Conservation (phyloP, 2,888 invertebrate species). For the Heliconius charithonia region DNA sequence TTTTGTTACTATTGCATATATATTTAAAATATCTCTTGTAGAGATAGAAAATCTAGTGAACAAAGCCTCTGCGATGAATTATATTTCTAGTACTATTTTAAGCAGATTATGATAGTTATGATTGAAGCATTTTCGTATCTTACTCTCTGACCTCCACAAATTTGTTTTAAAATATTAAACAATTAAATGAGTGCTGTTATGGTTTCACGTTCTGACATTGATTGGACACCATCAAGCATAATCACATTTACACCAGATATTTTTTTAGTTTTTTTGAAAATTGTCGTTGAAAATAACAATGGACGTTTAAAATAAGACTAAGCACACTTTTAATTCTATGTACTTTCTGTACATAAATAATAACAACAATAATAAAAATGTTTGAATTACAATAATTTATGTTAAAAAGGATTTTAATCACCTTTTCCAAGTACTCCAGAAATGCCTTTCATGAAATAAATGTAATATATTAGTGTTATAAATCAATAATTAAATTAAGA, state of each 20-base stretch:
- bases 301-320: not conserved
- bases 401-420: slow-evolving; percentile 22
- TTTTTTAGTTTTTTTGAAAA: not conserved
- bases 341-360: not conserved
- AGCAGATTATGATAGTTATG: not conserved
- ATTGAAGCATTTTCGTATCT: slow-evolving; percentile 4
- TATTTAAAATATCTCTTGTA: not conserved
- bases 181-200: slow-evolving; percentile 2
- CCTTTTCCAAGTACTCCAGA: slow-evolving; percentile 30
- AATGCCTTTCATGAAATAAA: slow-evolving; percentile 26
- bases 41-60: not conserved
- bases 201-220: not conserved
- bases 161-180: not conserved
- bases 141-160: not conserved
- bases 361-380: not conserved
- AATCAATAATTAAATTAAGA: not conserved
- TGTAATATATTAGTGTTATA: slow-evolving; percentile 1
- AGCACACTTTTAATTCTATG: not conserved
- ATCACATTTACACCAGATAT: not conserved
- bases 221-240: not conserved
- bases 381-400: not conserved
- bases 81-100: slow-evolving; percentile 2
- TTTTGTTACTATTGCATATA: not conserved
- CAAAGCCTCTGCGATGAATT: not conserved
- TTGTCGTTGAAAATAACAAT: not conserved